phyloP scores from a whole-genome alignment of 2,797 vertebrate genomes.

The Eulemur albifrons region DNA sequence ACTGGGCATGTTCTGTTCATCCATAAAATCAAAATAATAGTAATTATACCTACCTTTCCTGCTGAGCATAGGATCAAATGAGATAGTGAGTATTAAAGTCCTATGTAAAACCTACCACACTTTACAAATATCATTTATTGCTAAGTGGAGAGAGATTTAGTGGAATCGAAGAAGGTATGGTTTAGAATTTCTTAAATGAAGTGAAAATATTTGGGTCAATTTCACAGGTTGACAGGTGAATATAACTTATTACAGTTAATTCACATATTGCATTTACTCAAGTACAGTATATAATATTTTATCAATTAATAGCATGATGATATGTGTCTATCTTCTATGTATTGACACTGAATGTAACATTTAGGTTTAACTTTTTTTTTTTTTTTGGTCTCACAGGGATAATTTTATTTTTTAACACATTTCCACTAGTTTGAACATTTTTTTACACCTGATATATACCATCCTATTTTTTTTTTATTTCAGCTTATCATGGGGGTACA shows the following conservation, averaged over 20 bases:
- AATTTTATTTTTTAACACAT: too few relatives aligned
- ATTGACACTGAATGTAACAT: not conserved
- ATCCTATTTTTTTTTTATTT: too few relatives aligned
- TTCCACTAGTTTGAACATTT: too few relatives aligned
- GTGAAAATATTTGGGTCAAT: constrained; percentile 25
- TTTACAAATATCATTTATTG: constrained; percentile 30
- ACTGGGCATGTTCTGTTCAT: not conserved
- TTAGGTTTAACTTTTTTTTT: not conserved
- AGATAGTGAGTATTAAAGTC: not conserved
- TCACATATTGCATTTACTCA: constrained; percentile 22
- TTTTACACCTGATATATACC: too few relatives aligned
- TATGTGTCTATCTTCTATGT: not conserved
- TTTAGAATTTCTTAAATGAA: constrained; percentile 26
- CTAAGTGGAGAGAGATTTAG: not conserved
- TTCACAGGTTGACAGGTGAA: not conserved
- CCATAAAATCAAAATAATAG: not conserved
- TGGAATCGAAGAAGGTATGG: not conserved
- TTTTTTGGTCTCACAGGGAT: too few relatives aligned
- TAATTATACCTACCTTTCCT: not conserved
- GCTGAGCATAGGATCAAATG: not conserved
- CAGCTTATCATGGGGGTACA: too few relatives aligned
- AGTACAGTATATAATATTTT: not conserved
- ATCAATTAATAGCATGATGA: constrained; percentile 7
- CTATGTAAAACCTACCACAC: not conserved
- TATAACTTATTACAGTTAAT: not conserved